Evolutionary conservation across 2,797 vertebrate genomes (phyloP), one percentile per base, ranked within the genome.

Genomic region (Pelobates cultripes): DNA sequence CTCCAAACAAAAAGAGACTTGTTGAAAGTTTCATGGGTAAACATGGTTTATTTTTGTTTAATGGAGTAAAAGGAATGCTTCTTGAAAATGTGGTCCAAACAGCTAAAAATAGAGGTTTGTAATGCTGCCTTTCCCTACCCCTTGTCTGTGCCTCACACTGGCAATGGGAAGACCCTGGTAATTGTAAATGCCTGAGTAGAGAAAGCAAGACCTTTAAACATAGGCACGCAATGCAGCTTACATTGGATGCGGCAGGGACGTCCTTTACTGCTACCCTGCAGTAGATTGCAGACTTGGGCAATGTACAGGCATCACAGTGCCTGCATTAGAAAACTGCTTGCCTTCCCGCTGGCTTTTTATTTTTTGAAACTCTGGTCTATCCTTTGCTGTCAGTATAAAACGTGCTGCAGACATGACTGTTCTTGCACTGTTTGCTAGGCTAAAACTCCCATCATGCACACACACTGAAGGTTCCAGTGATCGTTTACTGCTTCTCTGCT

Each of bases 111-210:
- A 83, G 40, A 71, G 63, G 55, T 79, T 79, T 72, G 77, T 77
- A 79, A 45, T 8, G 42, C 42, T 70, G 12, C 60, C 53, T 75
- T 61, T 17, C 66, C 4, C 14, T 66, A 64, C 66, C 70, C 70
- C 4, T 12, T 28, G 79, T 10, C 73, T 64, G 47, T 51, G 72
- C 66, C 66, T 83, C 66, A 55, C 76, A 66, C 82, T 79, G 51
- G 60, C 68, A 64, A 72, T 79, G 81, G 57, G 68, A 83, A 84
- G 77, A 66, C 72, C 77, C 68, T 75, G 55, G 66, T 79, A 76
- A 84, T 79, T 79, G 76, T 75, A 83, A 83, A 79, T 79, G 72
- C 82, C 77, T 79, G 72, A 79, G 72, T 70, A 72, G 53, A 84
- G 67, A 70, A 28, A 76, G 73, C 72, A 75, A 66, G 63, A 75